Evolutionary conservation across 2,113 vertebrate species (phyloP).

Genomic region (Balaenoptera acutorostrata): DNA sequence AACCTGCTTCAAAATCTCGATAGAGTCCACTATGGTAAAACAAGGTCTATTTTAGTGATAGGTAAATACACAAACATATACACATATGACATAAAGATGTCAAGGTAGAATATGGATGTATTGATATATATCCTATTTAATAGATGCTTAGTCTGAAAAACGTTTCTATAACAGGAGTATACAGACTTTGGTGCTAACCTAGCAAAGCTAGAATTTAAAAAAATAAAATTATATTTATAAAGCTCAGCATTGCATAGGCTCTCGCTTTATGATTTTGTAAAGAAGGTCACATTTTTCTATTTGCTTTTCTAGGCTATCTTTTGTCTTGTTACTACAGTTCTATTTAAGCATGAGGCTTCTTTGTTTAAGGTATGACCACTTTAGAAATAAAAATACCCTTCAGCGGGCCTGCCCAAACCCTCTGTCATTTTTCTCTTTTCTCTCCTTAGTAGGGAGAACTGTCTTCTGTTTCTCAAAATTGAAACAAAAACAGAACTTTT

Average conservation of each 20-base stretch:
- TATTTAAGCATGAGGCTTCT: not conserved
- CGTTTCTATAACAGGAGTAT: not conserved
- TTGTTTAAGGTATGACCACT: not conserved
- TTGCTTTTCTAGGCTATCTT: not conserved
- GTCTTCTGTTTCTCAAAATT: not conserved
- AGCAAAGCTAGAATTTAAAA: not conserved
- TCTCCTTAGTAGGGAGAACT: not conserved
- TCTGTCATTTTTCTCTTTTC: not conserved
- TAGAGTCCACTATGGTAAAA: not conserved
- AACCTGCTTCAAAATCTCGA: not conserved
- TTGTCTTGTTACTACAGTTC: not conserved
- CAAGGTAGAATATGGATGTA: not conserved
- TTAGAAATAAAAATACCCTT: not conserved
- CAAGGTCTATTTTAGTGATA: not conserved
- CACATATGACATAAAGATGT: not conserved
- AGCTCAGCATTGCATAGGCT: rapidly evolving
- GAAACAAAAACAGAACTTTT: not conserved
- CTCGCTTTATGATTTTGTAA: not conserved
- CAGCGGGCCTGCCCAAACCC: too few relatives aligned
- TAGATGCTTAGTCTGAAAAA: not conserved
- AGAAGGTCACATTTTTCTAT: not conserved
- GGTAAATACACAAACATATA: rapidly evolving
- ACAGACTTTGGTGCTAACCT: not conserved
- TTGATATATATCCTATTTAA: not conserved
- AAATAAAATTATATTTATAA: not conserved